Percentiles rank a stretch among this genome's conserved stretches.
phyloP scores from a whole-genome alignment of 2,888 invertebrate species.

The Eilema caniola region DNA sequence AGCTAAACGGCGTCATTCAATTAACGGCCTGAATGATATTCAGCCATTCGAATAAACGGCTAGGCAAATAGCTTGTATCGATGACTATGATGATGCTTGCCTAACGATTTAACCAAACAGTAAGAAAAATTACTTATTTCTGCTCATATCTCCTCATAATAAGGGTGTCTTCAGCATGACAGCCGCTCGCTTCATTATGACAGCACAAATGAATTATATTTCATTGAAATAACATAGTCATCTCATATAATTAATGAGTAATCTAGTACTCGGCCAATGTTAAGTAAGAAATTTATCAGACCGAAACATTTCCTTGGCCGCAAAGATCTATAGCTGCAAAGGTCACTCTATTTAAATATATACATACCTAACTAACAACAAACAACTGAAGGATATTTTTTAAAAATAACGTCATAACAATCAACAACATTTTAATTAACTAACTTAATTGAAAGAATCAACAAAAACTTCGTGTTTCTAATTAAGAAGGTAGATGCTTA shows the following conservation, averaged over 20 bases:
- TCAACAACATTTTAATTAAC: neutral
- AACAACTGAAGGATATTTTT: conserved; percentile 10
- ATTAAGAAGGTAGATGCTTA: neutral
- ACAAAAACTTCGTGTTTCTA: neutral
- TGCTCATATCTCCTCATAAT: neutral
- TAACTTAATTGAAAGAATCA: neutral
- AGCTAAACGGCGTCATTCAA: too few species aligned
- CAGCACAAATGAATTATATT: neutral
- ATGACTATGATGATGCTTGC: neutral
- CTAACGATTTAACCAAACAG: too few species aligned
- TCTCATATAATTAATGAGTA: neutral
- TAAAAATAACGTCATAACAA: neutral
- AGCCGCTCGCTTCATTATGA: neutral
- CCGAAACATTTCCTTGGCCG: conserved; percentile 50
- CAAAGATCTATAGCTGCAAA: conserved; percentile 43
- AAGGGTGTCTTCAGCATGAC: neutral
- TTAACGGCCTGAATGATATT: too few species aligned
- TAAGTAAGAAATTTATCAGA: conserved; percentile 44
- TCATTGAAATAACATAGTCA: neutral
- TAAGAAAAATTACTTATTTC: neutral
- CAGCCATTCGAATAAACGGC: too few species aligned
- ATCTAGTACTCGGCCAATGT: conserved; percentile 7
- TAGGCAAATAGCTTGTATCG: too few species aligned
- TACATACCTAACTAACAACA: neutral
- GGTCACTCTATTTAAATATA: conserved; percentile 17